Evolutionary conservation across 2,113 vertebrate species (phyloP).

Genomic region (Eleginops maclovinus): DNA sequence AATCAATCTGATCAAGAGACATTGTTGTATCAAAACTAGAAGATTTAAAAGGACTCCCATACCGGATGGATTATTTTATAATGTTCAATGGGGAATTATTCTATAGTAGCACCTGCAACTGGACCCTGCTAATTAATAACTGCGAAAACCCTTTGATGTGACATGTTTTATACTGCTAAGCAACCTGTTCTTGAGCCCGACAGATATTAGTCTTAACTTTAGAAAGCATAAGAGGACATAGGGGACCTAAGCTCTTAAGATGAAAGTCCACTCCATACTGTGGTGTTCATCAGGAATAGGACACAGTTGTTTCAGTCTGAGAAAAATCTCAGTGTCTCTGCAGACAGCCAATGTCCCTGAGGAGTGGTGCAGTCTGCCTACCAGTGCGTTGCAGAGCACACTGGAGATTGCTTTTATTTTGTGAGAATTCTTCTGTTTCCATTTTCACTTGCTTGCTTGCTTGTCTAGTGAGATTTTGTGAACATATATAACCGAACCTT

Average conservation of each 20-base stretch:
- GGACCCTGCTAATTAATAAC: not conserved
- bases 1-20: not conserved
- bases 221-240: conserved; percentile 27
- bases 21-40: not conserved
- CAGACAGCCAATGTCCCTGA: conserved; percentile 45
- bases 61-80: not conserved
- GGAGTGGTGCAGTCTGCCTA: conserved; percentile 36
- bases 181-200: conserved; percentile 28
- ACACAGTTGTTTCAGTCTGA: conserved; percentile 40
- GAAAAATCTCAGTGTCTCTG: conserved; percentile 43
- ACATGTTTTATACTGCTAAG: conserved; percentile 20
- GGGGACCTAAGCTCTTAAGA: conserved; percentile 30
- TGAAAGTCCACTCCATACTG: conserved; percentile 14
- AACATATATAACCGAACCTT: conserved; percentile 6
- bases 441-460: conserved; percentile 7
- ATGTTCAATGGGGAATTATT: not conserved
- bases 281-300: conserved; percentile 23
- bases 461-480: conserved; percentile 20
- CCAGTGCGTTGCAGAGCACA: conserved; percentile 14
- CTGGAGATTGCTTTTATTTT: conserved; percentile 46
- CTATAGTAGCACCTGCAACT: not conserved
- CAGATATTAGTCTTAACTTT: conserved; percentile 39
- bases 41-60: not conserved
- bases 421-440: not conserved
- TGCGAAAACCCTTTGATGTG: not conserved